Evolutionary conservation across 2,888 invertebrate genomes (phyloP).

Genomic region (Loripinus fragilis): DNA sequence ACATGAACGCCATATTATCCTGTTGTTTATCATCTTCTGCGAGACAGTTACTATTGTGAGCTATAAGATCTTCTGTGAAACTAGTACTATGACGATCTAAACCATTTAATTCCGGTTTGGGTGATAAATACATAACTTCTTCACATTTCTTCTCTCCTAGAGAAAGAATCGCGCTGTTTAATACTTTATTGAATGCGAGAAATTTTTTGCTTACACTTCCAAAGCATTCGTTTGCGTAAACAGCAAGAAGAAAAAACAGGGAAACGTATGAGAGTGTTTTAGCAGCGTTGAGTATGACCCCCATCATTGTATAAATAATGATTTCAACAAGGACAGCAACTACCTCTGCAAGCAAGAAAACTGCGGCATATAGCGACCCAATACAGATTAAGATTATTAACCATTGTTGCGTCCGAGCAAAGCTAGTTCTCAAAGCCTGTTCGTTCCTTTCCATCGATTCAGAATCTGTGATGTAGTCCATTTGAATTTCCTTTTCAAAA

Average conservation of each 20-base stretch:
- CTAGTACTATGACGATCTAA: no score
- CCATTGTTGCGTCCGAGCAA: constrained; percentile 52
- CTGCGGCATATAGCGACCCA: constrained; percentile 69
- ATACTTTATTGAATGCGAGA: constrained; percentile 75
- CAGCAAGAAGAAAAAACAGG: constrained; percentile 68
- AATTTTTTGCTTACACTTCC: constrained; percentile 75
- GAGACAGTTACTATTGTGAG: constrained; percentile 6
- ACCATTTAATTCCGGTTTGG: neutral
- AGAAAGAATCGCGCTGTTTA: constrained; percentile 64
- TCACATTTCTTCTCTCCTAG: constrained; percentile 56
- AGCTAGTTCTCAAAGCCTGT: constrained; percentile 25
- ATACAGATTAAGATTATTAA: constrained; percentile 66
- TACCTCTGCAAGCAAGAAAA: constrained; percentile 76
- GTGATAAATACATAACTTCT: constrained; percentile 23
- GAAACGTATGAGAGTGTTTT: constrained; percentile 74
- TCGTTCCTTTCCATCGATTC: constrained; percentile 55
- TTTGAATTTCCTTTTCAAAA: neutral
- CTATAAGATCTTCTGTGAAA: no score
- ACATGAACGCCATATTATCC: constrained; percentile 75
- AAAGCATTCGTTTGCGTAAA: constrained; percentile 78
- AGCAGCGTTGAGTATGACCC: constrained; percentile 78
- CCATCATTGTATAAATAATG: constrained; percentile 76
- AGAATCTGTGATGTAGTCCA: constrained; percentile 42
- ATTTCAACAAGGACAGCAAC: constrained; percentile 79
- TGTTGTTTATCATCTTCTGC: constrained; percentile 38